These are phyloP conservation scores for Dicyrtomina minuta DNA, from an alignment of 2,888 invertebrate species.

Conservation along the genomic window DNA sequence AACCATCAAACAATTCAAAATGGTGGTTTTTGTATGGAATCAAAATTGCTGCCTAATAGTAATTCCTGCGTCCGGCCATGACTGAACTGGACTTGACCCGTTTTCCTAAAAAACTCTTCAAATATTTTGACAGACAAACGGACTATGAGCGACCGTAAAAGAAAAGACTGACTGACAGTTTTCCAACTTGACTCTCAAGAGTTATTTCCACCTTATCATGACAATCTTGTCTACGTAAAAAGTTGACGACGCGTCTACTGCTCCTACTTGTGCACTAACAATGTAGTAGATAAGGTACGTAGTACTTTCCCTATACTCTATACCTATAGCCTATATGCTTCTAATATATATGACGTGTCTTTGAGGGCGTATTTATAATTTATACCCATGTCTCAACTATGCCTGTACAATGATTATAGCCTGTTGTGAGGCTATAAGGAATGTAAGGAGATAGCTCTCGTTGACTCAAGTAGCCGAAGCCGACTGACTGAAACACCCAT, in stretches of 20 bases:
- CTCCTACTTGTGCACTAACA: background rate
- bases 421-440: background rate
- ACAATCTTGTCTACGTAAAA: background rate
- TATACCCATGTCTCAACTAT: too few relatives aligned
- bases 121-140: too few relatives aligned
- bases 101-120: too few relatives aligned
- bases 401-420: too few relatives aligned
- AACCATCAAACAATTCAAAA: too few relatives aligned
- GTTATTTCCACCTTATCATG: background rate
- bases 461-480: background rate
- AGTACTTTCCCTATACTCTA: background rate
- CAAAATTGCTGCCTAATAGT: too few relatives aligned
- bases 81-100: too few relatives aligned
- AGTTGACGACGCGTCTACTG: too few relatives aligned
- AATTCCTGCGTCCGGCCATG: too few relatives aligned
- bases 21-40: too few relatives aligned
- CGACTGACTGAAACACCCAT: background rate
- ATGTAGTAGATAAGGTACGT: background rate
- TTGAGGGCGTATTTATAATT: background rate
- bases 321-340: background rate
- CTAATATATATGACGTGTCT: background rate
- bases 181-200: conserved; percentile 7
- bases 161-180: conserved; percentile 6
- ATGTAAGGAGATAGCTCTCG: background rate
- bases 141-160: background rate